phyloP scores from a whole-genome alignment of 1,140 invertebrate genomes.

The Drosophila pseudoobscura region DNA sequence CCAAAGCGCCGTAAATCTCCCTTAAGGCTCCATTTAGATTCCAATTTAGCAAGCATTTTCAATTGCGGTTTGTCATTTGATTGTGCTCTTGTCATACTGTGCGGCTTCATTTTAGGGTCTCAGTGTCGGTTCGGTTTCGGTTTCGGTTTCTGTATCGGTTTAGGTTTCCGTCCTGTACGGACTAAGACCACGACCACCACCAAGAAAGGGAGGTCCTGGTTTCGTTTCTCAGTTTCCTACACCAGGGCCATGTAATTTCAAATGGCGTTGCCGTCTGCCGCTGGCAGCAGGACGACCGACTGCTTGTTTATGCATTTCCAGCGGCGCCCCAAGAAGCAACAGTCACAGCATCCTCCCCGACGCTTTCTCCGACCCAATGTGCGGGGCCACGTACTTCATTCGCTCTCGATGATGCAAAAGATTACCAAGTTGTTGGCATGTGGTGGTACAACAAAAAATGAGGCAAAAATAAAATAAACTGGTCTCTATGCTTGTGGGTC shows the following conservation, averaged over 20 bases:
- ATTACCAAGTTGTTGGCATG: slow-evolving; percentile 75
- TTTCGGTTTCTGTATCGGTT: slow-evolving; percentile 3
- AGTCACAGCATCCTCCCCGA: slow-evolving; percentile 32
- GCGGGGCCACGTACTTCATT: slow-evolving; percentile 66
- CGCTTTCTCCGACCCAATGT: neutral
- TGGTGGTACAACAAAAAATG: slow-evolving; percentile 22
- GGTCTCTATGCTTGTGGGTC: slow-evolving; percentile 66
- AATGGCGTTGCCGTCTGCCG: slow-evolving; percentile 33
- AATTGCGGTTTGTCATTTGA: neutral
- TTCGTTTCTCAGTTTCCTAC: neutral
- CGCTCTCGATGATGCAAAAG: slow-evolving; percentile 77
- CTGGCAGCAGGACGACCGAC: slow-evolving; percentile 33
- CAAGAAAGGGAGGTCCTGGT: neutral
- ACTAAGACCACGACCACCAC: no score
- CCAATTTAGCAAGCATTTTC: neutral
- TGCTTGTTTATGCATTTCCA: slow-evolving; percentile 75
- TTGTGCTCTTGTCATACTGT: slow-evolving; percentile 20
- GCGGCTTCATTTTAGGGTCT: slow-evolving; percentile 10
- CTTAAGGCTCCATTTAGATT: neutral
- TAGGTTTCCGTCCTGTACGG: neutral
- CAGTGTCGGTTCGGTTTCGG: slow-evolving; percentile 3
- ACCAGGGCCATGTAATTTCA: slow-evolving; percentile 46
- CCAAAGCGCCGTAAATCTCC: no score
- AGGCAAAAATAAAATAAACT: slow-evolving; percentile 32
- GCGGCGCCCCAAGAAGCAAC: slow-evolving; percentile 52